Percentiles rank a stretch among this genome's conserved stretches.
Evolutionary conservation across 2,113 vertebrate genomes (phyloP).

Genomic region (Steatornis caripensis): DNA sequence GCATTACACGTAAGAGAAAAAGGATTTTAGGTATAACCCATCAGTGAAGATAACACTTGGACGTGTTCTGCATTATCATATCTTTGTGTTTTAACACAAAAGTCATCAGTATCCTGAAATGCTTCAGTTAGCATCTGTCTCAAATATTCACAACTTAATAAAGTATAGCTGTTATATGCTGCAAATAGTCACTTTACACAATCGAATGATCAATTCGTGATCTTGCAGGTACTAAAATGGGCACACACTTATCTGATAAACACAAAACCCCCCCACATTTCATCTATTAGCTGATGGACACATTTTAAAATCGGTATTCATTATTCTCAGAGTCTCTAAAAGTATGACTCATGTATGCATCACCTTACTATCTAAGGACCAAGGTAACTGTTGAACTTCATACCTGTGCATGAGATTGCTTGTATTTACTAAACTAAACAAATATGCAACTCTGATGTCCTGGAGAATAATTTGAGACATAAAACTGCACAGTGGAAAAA

Average conservation of each 20-base stretch:
- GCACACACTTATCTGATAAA: not conserved
- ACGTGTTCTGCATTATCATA: not conserved
- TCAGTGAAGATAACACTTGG: not conserved
- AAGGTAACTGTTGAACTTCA: not conserved
- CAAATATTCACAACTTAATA: not conserved
- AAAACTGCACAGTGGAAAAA: not conserved
- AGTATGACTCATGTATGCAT: rapidly evolving
- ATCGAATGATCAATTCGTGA: not conserved
- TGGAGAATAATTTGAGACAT: not conserved
- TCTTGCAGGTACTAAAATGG: not conserved
- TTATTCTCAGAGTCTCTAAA: not conserved
- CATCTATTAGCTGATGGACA: not conserved
- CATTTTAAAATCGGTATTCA: not conserved
- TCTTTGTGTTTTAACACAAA: not conserved
- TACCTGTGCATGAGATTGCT: not conserved
- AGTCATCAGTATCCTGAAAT: not conserved
- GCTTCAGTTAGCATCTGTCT: not conserved
- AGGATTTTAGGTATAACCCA: not conserved
- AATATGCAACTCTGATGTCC: not conserved
- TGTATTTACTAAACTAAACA: not conserved
- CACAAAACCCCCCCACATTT: not conserved
- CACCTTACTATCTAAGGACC: not conserved
- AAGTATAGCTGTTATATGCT: not conserved
- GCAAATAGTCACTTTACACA: not conserved
- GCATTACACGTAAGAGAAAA: not conserved